Base-by-base conservation (phyloP, 2,888 invertebrate genomes). In the Cantharis flavilabris region DNA sequence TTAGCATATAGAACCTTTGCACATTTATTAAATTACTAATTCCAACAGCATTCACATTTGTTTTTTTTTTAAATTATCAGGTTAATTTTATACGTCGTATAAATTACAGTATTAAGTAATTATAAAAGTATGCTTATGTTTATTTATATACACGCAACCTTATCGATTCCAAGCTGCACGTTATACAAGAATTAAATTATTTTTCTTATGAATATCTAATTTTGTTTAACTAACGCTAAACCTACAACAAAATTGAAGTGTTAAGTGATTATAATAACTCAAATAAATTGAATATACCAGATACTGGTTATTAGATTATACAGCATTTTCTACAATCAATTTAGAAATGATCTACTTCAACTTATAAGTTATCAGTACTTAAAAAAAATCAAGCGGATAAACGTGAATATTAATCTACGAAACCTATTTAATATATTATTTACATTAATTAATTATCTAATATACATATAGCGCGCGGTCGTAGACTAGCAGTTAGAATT, bases 81-180 rank as follows among this genome's bases (percentile, higher is more conserved):
- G 75, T 78, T 78, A 78, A 70, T 78, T 75, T 63, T 78, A 75
- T 76, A 62, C 73, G 76, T 78, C 76, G 78, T 81, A 82, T 81
- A 82, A 83, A 83, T 82, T 81, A 81, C 76, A 76, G 81, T 80
- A 83, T 83, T 82, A 83, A 82, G 82, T 83, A 83, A 83, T 83
- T 83, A 83, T 81, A 83, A 80, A 79, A 79, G 77, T 80, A 77
- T 80, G 80, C 80, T 82, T 80, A 79, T 81, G 82, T 83, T 83
- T 82, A 83, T 82, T 82, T 83, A 83, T 81, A 79, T 82, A 76
- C 83, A 83, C 83, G 83, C 83, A 82, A 83, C 72, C 65, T 78
- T 81, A 80, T 82, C 78, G 80, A 81, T 80, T 74, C 71, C 26
- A 69, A 71, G 71, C 70, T 74, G 80, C 80, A 80, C 77, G 80